phyloP scores from a whole-genome alignment of 1,140 invertebrate genomes.

The Bombus affinis region DNA sequence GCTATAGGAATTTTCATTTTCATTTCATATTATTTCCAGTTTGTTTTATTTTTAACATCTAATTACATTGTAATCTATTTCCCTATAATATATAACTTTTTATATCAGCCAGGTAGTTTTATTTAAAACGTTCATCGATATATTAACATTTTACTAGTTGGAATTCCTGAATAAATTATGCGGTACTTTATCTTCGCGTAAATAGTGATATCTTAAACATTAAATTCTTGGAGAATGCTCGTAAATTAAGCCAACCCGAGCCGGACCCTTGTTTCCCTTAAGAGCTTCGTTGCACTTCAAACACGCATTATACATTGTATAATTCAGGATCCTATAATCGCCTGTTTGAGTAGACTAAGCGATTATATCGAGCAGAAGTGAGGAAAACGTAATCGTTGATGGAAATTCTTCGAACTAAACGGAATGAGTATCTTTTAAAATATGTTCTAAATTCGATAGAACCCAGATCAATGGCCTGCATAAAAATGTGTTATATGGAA shows the following conservation, averaged over 20 bases:
- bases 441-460: neutral
- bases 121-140: neutral
- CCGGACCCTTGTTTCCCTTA: conserved; percentile 18
- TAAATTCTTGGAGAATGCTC: conserved; percentile 13
- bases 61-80: neutral
- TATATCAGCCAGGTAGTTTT: neutral
- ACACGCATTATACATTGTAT: conserved; percentile 30
- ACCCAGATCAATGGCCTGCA: neutral
- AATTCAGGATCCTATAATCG: conserved; percentile 29
- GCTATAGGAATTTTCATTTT: neutral
- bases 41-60: neutral
- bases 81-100: neutral
- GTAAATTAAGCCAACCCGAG: conserved; percentile 14
- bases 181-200: neutral
- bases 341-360: neutral
- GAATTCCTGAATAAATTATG: neutral
- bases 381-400: neutral
- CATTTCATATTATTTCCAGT: neutral
- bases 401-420: neutral
- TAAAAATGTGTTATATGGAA: too few relatives aligned
- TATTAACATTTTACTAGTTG: neutral
- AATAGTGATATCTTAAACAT: neutral
- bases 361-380: neutral
- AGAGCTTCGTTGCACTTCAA: conserved; percentile 19
- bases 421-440: neutral